phyloP scores from a whole-genome alignment of 2,113 vertebrate genomes.

The Aleadryas rufinucha region DNA sequence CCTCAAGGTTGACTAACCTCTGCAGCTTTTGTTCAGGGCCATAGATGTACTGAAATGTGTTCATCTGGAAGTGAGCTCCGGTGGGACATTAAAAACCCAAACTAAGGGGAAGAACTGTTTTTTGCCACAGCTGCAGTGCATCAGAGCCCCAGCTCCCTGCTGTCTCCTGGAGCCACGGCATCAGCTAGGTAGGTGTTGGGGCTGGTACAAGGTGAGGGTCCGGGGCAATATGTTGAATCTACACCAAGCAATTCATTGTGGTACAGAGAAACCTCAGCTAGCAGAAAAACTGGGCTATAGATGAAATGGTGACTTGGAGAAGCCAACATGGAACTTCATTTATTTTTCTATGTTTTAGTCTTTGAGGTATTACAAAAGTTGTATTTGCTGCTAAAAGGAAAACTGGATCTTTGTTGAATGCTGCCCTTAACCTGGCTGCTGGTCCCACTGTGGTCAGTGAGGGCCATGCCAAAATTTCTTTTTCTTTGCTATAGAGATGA shows the following conservation, averaged over 20 bases:
- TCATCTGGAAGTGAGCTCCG: not conserved
- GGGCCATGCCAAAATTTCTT: not conserved
- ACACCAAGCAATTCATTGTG: not conserved
- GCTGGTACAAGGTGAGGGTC: not conserved
- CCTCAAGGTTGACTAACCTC: not conserved
- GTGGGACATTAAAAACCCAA: not conserved
- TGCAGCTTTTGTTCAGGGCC: not conserved
- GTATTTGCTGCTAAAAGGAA: not conserved
- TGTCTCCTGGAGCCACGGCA: not conserved
- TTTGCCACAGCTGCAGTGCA: not conserved
- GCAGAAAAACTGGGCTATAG: not conserved
- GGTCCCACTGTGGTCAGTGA: not conserved
- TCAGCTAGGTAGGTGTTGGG: not conserved
- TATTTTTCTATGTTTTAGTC: not conserved
- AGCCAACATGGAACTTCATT: not conserved
- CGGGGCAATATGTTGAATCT: not conserved
- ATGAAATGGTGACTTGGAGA: not conserved
- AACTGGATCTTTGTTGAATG: not conserved
- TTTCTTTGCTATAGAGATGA: not conserved
- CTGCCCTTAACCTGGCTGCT: not conserved
- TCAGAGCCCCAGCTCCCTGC: not conserved
- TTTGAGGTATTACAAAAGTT: not conserved
- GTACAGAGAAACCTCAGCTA: accelerated
- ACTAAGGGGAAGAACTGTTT: not conserved
- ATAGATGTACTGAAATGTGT: not conserved